Base-by-base conservation (phyloP, 1,140 invertebrate species). In the Probaryconus sp. region DNA sequence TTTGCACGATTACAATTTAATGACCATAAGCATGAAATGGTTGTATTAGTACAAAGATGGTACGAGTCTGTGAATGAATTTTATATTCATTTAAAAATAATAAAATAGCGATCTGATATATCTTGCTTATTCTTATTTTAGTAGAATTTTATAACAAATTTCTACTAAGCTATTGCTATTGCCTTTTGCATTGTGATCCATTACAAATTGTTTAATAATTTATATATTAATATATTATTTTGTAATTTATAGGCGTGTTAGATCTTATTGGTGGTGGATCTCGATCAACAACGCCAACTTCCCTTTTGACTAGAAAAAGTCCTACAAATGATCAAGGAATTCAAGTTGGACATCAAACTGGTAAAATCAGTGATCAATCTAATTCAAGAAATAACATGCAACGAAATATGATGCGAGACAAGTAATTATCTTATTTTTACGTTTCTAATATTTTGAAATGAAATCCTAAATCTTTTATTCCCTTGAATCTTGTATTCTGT, bases 251-350 rank as follows among this genome's bases (percentile, higher is more conserved):
- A 88, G 87, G 86, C 79, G 92, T 95, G 88, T 83, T 94, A 86
- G 94, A 95, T 85, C 89, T 94, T 74, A 92, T 95, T 78, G 90
- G 92, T 60, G 92, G 92, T 67, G 91, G 91, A 67, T 92, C 91
- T n/a, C 89, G 93, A 38, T 94, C 93, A 26, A 93, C 93, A 28
- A 95, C 94, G 7, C 93, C 93, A 24, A 92, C 92, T 75, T 90
- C 91, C 48, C 84, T 92, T 53, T 81, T 92, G 45, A 89, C 92
- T 28, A 89, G 92, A 80, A 93, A 95, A 86, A 94, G 94, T 71
- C 94, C 94, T 30, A 95, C 94, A 2, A 91, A 92, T 56, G 95
- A 97, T 84, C 93, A 95, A 82, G 91, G 92, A 60, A 92, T 92
- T 43, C 95, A 97, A 86, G 90, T 91, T 33, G 80, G 81, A 9